These are phyloP conservation scores for Tetraodon nigroviridis DNA, from an alignment of 2,113 vertebrate species.

Conservation along the genomic window DNA sequence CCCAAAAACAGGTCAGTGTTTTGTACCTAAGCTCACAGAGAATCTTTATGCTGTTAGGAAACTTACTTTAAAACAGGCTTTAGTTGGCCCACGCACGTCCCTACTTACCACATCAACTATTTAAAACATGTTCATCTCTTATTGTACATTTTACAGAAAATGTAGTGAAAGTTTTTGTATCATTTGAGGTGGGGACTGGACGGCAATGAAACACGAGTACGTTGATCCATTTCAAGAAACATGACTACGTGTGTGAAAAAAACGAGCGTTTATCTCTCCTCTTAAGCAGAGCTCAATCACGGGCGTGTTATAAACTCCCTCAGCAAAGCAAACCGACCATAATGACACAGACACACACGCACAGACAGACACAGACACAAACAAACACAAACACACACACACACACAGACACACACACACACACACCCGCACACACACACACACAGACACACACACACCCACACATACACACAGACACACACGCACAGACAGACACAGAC, in stretches of 20 bases:
- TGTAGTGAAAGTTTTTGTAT: conserved; percentile 31
- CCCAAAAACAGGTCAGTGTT: conserved; percentile 50
- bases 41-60: conserved; percentile 18
- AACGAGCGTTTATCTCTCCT: conserved; percentile 31
- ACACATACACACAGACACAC: too few species aligned
- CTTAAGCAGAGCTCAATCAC: conserved; percentile 25
- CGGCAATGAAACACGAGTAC: background rate
- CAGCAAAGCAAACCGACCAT: conserved; percentile 38
- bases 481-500: too few species aligned
- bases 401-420: too few species aligned
- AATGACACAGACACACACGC: too few species aligned
- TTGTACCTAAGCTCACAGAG: conserved; percentile 21
- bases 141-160: conserved; percentile 23
- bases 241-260: conserved; percentile 17
- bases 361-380: too few species aligned
- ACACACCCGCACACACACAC: too few species aligned
- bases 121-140: conserved; percentile 13
- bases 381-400: too few species aligned
- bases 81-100: conserved; percentile 28
- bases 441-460: too few species aligned
- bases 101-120: conserved; percentile 3
- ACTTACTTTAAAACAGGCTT: conserved; percentile 39
- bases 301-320: conserved; percentile 32
- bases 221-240: conserved; percentile 6
- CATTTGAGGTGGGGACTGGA: background rate